Evolutionary conservation across 1,140 invertebrate species (phyloP), one percentile per base, ranked within the genome.

Genomic region (Drosophila watanabei): DNA sequence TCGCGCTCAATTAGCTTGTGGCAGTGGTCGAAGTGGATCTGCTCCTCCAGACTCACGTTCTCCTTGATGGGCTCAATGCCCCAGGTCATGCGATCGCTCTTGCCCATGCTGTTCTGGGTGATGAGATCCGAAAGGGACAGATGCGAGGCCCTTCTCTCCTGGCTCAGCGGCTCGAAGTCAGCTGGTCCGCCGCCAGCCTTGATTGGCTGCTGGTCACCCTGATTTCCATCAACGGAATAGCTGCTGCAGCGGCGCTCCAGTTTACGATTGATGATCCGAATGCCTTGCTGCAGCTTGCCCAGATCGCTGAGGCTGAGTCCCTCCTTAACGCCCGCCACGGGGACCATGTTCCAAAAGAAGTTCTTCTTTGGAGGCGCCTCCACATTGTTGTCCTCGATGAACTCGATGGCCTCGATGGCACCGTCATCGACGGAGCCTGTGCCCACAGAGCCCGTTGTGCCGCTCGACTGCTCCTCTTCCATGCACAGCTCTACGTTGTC

Each of bases 41-140:
- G 80, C 66, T 93, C 92, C 68, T 93, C 91, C 35, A 93, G 62
- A 41, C 92, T 86, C 5, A 93, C 79, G 51, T 90, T 90, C 77
- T 93, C 93, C 58, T 93, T 93, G 4, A 91, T 87, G 28, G 92
- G 92, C 70, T 93, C 92, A 33, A 93, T 93, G 60, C 92, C 92
- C 92, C 92, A 93, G 4, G 88, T 92, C 87, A 93, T 92, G 65
- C 90, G 90, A 60, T 91, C 90, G 80, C 90, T 90, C 57, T 92
- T 89, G 41, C 92, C 92, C 68, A 93, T 92, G 62, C 92, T 93
- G 45, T 93, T 93, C 57, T 93, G 92, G 11, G 92, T 93, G 9
- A 93, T 93, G n/a, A 93, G 75, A 81, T 92, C 83, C 2, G 92
- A 93, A 2, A 93, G 80, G 8, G 91, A 92, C 39, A 90, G 46